Base-by-base conservation (phyloP, 1,140 invertebrate genomes). In the Danaus melanippus region DNA sequence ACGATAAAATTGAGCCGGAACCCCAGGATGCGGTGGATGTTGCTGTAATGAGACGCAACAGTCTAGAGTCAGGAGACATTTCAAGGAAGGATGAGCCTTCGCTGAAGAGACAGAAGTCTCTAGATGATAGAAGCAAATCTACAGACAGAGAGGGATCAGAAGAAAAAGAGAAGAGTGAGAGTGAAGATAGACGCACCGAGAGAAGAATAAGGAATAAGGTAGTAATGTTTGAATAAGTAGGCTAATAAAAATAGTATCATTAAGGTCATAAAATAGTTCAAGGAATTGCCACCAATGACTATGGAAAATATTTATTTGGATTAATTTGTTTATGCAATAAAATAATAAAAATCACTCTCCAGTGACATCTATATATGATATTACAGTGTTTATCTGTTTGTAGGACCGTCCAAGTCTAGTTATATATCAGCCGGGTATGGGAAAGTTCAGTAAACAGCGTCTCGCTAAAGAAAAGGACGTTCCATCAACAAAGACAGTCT, bases 341-440 rank as follows among this genome's bases (percentile, higher is more conserved):
- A 9, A 17, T 49, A 15, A 43, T 12, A 5, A 43, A 21, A 41
- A 56, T 52, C 12, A 44, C 21, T 45, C 39, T 10, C 41, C 32
- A 58, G 3, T 15, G 15, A 15, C 15, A 15, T 15, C 15, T 15
- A 15, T 15, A 15, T 15, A 15, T 15, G 15, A 15, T 15, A 53
- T 41, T 12, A 51, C 17, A 53, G 54, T 15, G 0, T 56, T 52
- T 42, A 47, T 32, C 1, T 71, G 62, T 41, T 78, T 83, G 32
- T 60, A 93, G 91, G 92, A 93, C 76, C 91, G 92, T 46, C 92
- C 92, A 9, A 89, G 91, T 44, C 89, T 93, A 62, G 90, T 91
- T 57, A 92, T 93, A 58, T 93, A 93, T 75, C 88, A 92, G 53
- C 92, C 92, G 6, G 92, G 92, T 21, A 93, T 93, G 92, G 91